Percentiles rank a stretch among this genome's conserved stretches.
Conservation (phyloP, 2,888 invertebrate genomes). For the Ganaspis brasiliensis region DNA sequence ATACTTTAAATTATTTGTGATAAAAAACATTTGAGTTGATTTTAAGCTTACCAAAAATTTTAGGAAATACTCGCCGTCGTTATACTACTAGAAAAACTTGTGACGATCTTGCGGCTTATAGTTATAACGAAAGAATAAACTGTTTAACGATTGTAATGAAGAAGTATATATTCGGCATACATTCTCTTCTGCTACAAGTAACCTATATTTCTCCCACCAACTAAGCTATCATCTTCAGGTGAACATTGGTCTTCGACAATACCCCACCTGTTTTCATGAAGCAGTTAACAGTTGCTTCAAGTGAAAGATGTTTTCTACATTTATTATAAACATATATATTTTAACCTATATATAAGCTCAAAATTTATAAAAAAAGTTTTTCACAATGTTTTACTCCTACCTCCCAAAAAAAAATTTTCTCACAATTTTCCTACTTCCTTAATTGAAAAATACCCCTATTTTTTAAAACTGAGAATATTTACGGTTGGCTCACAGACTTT, state of each 20-base stretch:
- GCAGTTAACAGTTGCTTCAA: conserved; percentile 45
- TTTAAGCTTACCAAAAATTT: no score
- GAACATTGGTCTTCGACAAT: conserved; percentile 55
- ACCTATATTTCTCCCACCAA: conserved; percentile 79
- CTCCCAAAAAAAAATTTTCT: no score
- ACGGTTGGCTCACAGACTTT: no score
- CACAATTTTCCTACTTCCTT: no score
- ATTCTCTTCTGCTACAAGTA: conserved; percentile 79
- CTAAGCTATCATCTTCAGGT: conserved; percentile 59
- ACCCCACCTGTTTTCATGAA: conserved; percentile 58
- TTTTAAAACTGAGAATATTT: no score
- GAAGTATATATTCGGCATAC: conserved; percentile 79
- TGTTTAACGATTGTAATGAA: conserved; percentile 75
- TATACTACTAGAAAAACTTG: neutral
- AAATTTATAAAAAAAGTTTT: no score
- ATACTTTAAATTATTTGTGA: no score
- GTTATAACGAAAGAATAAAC: conserved; percentile 76
- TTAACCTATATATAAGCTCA: no score
- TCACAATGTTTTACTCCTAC: no score
- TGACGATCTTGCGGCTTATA: conserved; percentile 66
- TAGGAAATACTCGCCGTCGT: no score
- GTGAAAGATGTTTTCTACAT: conserved; percentile 25
- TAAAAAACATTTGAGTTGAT: no score
- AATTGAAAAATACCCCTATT: no score
- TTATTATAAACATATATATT: conserved; percentile 15